Percentiles rank a stretch among this genome's conserved stretches.
Evolutionary conservation across 2,113 vertebrate genomes (phyloP).

Genomic region (Corythornis cristatus): DNA sequence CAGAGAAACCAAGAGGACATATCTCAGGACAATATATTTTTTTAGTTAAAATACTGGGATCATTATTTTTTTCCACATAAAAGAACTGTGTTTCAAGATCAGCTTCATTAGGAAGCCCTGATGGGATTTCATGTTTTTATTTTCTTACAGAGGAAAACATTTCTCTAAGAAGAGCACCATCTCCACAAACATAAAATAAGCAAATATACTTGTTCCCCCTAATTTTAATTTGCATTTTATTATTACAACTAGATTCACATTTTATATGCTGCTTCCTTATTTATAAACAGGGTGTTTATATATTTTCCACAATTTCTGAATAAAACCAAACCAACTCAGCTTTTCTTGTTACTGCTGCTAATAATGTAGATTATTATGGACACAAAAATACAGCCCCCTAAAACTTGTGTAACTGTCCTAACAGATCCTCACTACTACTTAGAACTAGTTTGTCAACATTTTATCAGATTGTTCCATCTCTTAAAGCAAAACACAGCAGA

Average conservation of each 20-base stretch:
- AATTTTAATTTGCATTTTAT: conserved; percentile 56
- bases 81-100: conserved; percentile 24
- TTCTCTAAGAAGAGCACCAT: not conserved
- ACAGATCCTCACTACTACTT: not conserved
- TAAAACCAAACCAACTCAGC: not conserved
- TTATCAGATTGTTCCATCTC: not conserved
- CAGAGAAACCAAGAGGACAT: not conserved
- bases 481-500: not conserved
- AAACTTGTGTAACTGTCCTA: not conserved
- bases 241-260: conserved; percentile 17
- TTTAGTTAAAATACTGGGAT: conserved; percentile 12
- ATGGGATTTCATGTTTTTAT: conserved; percentile 22
- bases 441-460: not conserved
- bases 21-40: not conserved
- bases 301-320: not conserved
- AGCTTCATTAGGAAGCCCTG: conserved; percentile 27
- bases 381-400: not conserved
- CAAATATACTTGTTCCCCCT: not conserved
- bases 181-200: conserved; percentile 5
- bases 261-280: conserved; percentile 5
- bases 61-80: not conserved
- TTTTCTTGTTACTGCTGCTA: not conserved
- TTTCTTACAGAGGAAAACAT: conserved; percentile 13
- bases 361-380: not conserved
- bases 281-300: conserved; percentile 7